Percentiles rank a stretch among this genome's conserved stretches.
Evolutionary conservation across 2,797 vertebrate species (phyloP).

Genomic region (Leuciscus waleckii): DNA sequence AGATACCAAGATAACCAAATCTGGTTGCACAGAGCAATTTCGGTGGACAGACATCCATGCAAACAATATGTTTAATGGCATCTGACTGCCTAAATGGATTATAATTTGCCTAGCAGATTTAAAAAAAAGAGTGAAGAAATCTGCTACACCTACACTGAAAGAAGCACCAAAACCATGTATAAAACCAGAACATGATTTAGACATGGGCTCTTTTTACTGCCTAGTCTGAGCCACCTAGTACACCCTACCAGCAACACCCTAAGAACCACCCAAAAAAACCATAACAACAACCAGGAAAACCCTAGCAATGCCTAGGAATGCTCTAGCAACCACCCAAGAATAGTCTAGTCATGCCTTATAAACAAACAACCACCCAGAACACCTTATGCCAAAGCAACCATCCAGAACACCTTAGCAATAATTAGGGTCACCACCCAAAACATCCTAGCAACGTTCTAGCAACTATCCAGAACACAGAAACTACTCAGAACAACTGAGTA

Average conservation of each 20-base stretch:
- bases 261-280: not conserved
- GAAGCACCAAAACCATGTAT: not conserved
- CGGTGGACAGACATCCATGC: not conserved
- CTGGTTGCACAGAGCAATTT: not conserved
- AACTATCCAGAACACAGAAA: not conserved
- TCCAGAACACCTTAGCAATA: not conserved
- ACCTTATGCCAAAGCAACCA: not conserved
- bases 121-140: not conserved
- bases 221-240: not conserved
- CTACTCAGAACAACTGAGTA: not conserved
- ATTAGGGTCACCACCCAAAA: not conserved
- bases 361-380: not conserved
- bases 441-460: not conserved
- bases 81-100: not conserved
- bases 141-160: not conserved
- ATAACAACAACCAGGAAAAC: not conserved
- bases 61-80: conserved; percentile 1
- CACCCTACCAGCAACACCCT: not conserved
- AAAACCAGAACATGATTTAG: not conserved
- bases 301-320: not conserved
- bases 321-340: not conserved
- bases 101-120: not conserved
- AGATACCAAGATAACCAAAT: conserved; percentile 23
- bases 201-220: not conserved
- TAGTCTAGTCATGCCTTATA: not conserved